Evolutionary conservation across 2,888 invertebrate species (phyloP).

Genomic region (Epiperipatus broadwayi): DNA sequence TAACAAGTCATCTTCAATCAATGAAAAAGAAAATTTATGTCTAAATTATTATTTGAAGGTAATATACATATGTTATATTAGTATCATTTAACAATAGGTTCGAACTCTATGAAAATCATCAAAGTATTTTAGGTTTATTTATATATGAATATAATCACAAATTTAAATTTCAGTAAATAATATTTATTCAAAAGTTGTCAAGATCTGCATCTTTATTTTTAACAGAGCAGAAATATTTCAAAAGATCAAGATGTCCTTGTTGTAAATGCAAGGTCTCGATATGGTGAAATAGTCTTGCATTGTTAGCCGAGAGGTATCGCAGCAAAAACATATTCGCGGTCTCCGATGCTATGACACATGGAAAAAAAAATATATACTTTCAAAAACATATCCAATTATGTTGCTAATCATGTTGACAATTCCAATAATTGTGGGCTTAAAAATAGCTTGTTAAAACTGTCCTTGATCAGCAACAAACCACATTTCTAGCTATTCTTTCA

Average conservation of each 20-base stretch:
- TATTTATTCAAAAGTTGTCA: constrained; percentile 9
- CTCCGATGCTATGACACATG: no score
- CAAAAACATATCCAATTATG: no score
- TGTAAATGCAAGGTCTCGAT: constrained; percentile 1
- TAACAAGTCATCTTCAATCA: background rate
- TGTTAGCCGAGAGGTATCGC: no score
- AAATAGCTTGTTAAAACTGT: no score
- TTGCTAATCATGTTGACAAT: background rate
- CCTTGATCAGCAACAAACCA: no score
- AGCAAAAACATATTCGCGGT: no score
- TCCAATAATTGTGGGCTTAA: background rate
- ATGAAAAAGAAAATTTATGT: background rate
- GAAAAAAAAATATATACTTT: no score
- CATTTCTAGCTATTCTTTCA: constrained; percentile 6
- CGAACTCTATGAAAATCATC: constrained; percentile 7
- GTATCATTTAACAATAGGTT: constrained; percentile 6
- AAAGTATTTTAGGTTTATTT: constrained; percentile 7
- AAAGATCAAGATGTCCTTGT: constrained; percentile 6
- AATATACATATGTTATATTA: constrained; percentile 5
- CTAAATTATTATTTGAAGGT: background rate
- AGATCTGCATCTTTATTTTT: constrained; percentile 5
- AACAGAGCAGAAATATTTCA: constrained; percentile 1
- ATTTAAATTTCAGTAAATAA: background rate
- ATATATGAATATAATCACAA: background rate
- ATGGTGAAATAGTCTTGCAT: no score